Percentiles rank a stretch among this genome's conserved stretches.
Conservation (phyloP, 1,140 invertebrate species). For the Drosophila ironensis region DNA sequence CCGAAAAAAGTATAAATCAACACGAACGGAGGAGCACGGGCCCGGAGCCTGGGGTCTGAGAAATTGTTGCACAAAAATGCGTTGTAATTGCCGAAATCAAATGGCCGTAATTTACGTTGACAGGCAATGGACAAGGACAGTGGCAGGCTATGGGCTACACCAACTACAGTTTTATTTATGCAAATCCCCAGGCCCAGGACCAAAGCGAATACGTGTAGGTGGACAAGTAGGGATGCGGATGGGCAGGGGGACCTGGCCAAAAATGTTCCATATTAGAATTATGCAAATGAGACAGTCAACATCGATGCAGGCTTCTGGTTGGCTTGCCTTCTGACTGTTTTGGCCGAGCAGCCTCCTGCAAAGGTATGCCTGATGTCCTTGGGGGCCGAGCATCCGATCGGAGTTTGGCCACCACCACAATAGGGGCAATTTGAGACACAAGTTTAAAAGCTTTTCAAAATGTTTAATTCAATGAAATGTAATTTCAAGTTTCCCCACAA, state of each 20-base stretch:
- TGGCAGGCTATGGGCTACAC: conserved; percentile 19
- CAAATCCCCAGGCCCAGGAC: conserved; percentile 53
- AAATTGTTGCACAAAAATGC: conserved; percentile 78
- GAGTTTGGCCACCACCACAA: conserved; percentile 25
- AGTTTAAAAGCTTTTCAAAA: conserved; percentile 19
- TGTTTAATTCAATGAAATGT: conserved; percentile 30
- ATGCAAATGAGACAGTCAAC: conserved; percentile 64
- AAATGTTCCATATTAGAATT: conserved; percentile 79
- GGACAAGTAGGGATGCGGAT: conserved; percentile 49
- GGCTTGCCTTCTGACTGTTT: too few relatives aligned
- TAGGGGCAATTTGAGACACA: conserved; percentile 29
- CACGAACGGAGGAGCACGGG: conserved; percentile 5
- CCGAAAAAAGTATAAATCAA: conserved; percentile 39
- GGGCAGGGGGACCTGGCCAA: conserved; percentile 48
- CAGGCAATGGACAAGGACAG: conserved; percentile 41
- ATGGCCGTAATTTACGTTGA: conserved; percentile 75
- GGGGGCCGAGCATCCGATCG: conserved; percentile 29
- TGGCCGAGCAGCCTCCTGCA: too few relatives aligned
- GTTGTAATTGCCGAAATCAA: conserved; percentile 79
- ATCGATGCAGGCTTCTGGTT: conserved; percentile 24
- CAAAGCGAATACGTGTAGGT: conserved; percentile 20
- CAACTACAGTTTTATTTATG: conserved; percentile 72
- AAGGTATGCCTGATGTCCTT: conserved; percentile 24
- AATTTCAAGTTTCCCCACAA: conserved; percentile 18
- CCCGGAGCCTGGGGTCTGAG: not conserved